Conservation (phyloP, 2,113 vertebrate species). For the Istiophorus platypterus region DNA sequence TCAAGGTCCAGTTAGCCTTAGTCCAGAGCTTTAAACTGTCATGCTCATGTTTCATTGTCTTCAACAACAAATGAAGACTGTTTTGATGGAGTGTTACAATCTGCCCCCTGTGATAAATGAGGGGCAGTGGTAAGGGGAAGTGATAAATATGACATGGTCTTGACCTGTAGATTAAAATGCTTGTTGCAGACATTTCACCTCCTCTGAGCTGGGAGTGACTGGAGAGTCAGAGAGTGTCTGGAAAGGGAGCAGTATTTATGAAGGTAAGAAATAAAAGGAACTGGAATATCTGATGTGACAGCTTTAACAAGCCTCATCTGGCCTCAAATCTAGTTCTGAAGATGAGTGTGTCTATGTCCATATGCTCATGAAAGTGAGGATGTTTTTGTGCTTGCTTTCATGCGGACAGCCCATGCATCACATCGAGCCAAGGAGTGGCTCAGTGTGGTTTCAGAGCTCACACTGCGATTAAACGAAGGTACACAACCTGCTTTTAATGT, state of each 20-base stretch:
- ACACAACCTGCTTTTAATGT: neutral
- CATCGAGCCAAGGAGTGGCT: slow-evolving; percentile 54
- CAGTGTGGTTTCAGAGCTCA: slow-evolving; percentile 62
- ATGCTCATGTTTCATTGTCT: too few species aligned
- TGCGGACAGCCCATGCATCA: slow-evolving; percentile 4
- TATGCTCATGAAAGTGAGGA: neutral
- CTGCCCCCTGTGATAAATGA: too few species aligned
- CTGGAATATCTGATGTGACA: neutral
- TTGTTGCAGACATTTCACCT: slow-evolving; percentile 32
- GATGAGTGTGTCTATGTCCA: neutral
- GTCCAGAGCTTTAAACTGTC: too few species aligned
- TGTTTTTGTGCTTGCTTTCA: slow-evolving; percentile 10
- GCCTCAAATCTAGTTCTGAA: neutral
- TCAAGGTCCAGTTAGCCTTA: too few species aligned
- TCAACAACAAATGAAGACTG: too few species aligned
- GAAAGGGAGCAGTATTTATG: slow-evolving; percentile 9
- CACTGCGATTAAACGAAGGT: slow-evolving; percentile 43
- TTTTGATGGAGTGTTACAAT: too few species aligned
- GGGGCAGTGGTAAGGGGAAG: too few species aligned
- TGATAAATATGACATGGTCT: neutral
- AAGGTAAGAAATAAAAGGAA: slow-evolving; percentile 32
- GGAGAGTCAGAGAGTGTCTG: slow-evolving; percentile 19
- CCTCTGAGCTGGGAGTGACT: slow-evolving; percentile 26
- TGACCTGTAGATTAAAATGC: neutral
- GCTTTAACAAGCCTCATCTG: neutral